Conservation (phyloP, 1,140 invertebrate species). For the Drosophila leontia region DNA sequence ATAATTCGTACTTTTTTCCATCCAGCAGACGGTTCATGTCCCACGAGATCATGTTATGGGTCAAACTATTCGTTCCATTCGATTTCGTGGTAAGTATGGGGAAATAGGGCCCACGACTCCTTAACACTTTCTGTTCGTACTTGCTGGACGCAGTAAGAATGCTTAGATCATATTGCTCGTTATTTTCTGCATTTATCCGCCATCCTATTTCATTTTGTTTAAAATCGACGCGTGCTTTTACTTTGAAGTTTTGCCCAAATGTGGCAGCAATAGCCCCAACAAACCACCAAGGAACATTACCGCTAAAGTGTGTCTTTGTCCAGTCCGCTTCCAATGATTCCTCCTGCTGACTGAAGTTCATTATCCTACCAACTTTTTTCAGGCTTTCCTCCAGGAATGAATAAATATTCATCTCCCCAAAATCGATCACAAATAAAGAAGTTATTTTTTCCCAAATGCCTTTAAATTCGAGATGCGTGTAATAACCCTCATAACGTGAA, state of each 20-base stretch:
- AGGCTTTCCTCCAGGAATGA: no score
- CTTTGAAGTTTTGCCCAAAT: not conserved
- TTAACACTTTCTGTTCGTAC: not conserved
- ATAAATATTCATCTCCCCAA: no score
- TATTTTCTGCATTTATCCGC: not conserved
- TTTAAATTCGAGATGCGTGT: not conserved
- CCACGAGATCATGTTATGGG: not conserved
- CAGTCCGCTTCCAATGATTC: not conserved
- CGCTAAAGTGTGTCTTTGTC: not conserved
- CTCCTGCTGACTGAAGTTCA: not conserved
- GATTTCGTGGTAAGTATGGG: not conserved
- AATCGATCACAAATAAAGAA: not conserved
- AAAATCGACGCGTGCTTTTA: not conserved
- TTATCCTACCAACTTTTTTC: not conserved
- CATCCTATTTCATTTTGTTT: not conserved
- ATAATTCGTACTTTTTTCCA: not conserved
- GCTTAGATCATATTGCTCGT: not conserved
- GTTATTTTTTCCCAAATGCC: not conserved
- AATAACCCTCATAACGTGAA: not conserved
- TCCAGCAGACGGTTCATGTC: not conserved
- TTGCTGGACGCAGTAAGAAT: not conserved
- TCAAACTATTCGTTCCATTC: not conserved
- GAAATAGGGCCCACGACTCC: not conserved
- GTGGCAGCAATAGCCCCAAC: not conserved
- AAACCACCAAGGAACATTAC: conserved; percentile 4